Percentiles rank a stretch among this genome's conserved stretches.
These are phyloP conservation scores for Lottia gigantea DNA, from an alignment of 2,888 invertebrate species.

Conservation along the genomic window DNA sequence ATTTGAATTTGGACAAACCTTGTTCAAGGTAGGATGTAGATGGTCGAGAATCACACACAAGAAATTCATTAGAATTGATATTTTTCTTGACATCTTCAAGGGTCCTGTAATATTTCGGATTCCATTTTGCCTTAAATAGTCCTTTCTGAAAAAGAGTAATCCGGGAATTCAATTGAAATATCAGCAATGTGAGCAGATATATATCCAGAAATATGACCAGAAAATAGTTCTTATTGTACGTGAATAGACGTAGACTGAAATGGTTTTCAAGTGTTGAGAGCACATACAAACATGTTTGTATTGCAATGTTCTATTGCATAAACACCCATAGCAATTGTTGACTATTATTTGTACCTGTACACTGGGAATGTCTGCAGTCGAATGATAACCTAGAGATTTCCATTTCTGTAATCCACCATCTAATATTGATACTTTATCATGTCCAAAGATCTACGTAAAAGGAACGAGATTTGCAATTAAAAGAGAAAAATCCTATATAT, in stretches of 20 bases:
- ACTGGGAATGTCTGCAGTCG: constrained; percentile 20
- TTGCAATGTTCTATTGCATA: too few relatives aligned
- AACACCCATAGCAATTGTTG: too few relatives aligned
- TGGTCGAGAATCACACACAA: constrained; percentile 41
- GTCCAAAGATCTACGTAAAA: constrained; percentile 46
- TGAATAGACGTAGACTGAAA: too few relatives aligned
- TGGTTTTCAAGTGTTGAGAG: too few relatives aligned
- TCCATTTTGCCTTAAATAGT: constrained; percentile 34
- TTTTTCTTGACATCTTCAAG: constrained; percentile 37
- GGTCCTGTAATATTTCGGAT: constrained; percentile 20
- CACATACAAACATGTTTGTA: too few relatives aligned
- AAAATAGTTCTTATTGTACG: too few relatives aligned
- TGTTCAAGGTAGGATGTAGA: constrained; percentile 24
- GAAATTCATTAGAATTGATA: constrained; percentile 23
- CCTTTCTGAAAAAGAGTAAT: constrained; percentile 32
- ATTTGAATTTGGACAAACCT: constrained; percentile 7
- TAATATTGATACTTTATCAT: constrained; percentile 49
- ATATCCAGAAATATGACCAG: too few relatives aligned
- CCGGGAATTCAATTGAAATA: background rate
- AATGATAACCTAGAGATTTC: constrained; percentile 33
- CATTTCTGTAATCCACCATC: constrained; percentile 54
- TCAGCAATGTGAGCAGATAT: too few relatives aligned
- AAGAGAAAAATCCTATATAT: too few relatives aligned
- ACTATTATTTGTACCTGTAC: constrained; percentile 29
- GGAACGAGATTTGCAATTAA: too few relatives aligned